phyloP scores from a whole-genome alignment of 2,888 invertebrate species.

The Melanotus villosus region DNA sequence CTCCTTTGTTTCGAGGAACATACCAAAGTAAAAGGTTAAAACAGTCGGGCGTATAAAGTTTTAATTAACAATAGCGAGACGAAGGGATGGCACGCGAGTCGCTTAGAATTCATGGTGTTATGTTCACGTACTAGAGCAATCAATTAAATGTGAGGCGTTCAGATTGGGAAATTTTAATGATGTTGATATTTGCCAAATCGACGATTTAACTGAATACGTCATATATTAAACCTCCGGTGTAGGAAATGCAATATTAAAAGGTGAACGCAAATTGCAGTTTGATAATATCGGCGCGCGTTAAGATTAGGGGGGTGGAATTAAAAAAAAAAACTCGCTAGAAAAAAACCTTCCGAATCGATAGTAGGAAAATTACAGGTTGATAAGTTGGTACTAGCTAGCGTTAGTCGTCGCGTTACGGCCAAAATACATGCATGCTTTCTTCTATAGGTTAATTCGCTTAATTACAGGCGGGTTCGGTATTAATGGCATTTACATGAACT shows the following conservation, averaged over 20 bases:
- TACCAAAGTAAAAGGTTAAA: neutral
- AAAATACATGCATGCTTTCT: slow-evolving; percentile 50
- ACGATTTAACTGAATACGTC: neutral
- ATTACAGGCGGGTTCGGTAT: slow-evolving; percentile 51
- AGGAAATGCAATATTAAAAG: neutral
- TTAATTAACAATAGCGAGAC: slow-evolving; percentile 4
- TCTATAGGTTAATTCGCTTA: slow-evolving; percentile 51
- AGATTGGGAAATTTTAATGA: slow-evolving; percentile 2
- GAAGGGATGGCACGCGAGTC: slow-evolving; percentile 12
- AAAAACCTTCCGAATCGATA: neutral
- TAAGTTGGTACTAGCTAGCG: slow-evolving; percentile 22
- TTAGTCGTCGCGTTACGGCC: slow-evolving; percentile 37
- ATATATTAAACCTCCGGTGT: neutral
- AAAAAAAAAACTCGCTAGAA: slow-evolving; percentile 5
- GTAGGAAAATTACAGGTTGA: slow-evolving; percentile 21
- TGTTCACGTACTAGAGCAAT: slow-evolving; percentile 6
- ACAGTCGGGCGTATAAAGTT: neutral
- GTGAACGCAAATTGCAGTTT: neutral
- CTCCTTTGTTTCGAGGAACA: neutral
- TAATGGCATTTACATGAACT: slow-evolving; percentile 53
- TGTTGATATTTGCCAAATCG: slow-evolving; percentile 5
- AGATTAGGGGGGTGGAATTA: neutral
- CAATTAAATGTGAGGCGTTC: neutral
- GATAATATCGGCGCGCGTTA: slow-evolving; percentile 2
- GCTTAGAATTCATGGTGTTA: slow-evolving; percentile 9